Percentiles rank a stretch among this genome's conserved stretches.
phyloP scores from a whole-genome alignment of 2,888 invertebrate genomes.

The Acronicta aceris region DNA sequence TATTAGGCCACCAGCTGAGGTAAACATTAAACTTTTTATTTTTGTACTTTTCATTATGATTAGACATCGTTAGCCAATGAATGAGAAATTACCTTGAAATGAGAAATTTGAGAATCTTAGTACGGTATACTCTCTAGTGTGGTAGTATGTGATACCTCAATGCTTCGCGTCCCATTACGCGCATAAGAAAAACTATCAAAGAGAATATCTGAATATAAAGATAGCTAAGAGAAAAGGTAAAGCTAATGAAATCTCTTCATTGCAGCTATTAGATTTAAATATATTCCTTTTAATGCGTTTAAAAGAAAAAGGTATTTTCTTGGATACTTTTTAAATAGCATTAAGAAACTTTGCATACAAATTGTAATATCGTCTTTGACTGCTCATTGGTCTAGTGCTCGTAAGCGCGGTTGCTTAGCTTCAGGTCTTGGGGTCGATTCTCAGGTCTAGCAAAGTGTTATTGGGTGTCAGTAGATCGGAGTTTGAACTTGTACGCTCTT shows the following conservation, averaged over 20 bases:
- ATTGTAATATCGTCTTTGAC: slow-evolving; percentile 14
- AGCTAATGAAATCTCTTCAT: slow-evolving; percentile 39
- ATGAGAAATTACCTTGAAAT: no score
- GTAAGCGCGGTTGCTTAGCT: no score
- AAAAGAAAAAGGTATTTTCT: slow-evolving; percentile 21
- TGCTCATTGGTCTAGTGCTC: no score
- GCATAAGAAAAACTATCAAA: slow-evolving; percentile 25
- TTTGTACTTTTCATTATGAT: no score
- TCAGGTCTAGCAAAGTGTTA: no score
- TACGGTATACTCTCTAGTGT: background rate
- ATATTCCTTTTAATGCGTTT: slow-evolving; percentile 35
- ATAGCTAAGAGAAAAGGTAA: slow-evolving; percentile 30
- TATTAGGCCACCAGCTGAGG: no score
- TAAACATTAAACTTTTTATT: no score
- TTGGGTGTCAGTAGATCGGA: background rate
- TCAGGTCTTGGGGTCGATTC: no score
- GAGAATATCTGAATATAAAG: slow-evolving; percentile 23
- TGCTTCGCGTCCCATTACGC: slow-evolving; percentile 15
- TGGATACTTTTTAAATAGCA: slow-evolving; percentile 35
- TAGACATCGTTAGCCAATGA: no score
- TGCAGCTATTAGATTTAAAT: slow-evolving; percentile 42
- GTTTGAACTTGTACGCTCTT: background rate
- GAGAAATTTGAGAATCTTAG: no score
- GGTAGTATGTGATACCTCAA: background rate
- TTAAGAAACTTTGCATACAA: slow-evolving; percentile 23